A percentile compares a stretch with the other conserved stretches of the same genome.
Conservation (phyloP, 2,888 invertebrate species). For the Mesorhabditis spiculigera region DNA sequence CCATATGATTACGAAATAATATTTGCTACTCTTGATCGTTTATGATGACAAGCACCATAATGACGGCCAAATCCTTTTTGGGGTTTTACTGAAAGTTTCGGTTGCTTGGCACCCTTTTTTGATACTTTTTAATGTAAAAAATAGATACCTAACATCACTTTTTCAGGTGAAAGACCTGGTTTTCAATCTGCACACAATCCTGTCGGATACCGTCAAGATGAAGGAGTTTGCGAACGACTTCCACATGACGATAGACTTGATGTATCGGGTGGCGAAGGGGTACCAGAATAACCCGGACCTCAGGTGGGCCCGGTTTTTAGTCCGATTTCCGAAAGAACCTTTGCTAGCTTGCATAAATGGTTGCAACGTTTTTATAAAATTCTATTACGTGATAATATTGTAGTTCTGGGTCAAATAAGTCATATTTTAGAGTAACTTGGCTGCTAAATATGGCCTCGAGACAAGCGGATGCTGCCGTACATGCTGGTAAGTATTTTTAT, state of each 20-base stretch:
- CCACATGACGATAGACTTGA: slow-evolving; percentile 93
- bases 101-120: no score
- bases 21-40: slow-evolving; percentile 17
- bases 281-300: slow-evolving; percentile 89
- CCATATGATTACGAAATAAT: slow-evolving; percentile 13
- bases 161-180: slow-evolving; percentile 73
- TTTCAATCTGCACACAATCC: slow-evolving; percentile 95
- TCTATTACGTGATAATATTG: no score
- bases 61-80: background rate
- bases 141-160: background rate
- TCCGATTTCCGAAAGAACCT: background rate
- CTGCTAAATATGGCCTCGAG: slow-evolving; percentile 95
- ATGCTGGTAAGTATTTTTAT: background rate
- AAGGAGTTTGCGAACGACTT: slow-evolving; percentile 91
- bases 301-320: slow-evolving; percentile 33
- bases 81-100: no score
- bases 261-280: slow-evolving; percentile 91
- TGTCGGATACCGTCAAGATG: slow-evolving; percentile 98
- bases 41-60: slow-evolving; percentile 13
- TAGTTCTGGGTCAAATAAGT: slow-evolving; percentile 15
- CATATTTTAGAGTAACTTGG: slow-evolving; percentile 79
- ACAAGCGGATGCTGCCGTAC: slow-evolving; percentile 64
- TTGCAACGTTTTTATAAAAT: no score
- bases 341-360: background rate
- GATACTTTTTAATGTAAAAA: background rate